A percentile compares a stretch with the other conserved stretches of the same genome.
phyloP scores from a whole-genome alignment of 2,888 invertebrate species.

The Blera fallax region DNA sequence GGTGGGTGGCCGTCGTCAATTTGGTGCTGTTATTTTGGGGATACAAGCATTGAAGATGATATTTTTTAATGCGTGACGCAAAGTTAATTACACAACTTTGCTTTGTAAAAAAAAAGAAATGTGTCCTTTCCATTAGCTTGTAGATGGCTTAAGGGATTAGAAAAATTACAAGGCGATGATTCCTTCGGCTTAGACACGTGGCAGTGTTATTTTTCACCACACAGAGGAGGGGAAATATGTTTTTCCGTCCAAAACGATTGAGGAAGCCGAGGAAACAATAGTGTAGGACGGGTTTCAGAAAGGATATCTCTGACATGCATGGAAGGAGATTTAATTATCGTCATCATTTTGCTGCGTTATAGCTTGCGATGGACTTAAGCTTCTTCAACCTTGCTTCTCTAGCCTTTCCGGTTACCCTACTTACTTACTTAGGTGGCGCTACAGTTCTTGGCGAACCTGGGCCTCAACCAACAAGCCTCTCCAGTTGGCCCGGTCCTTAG shows the following conservation, averaged over 20 bases:
- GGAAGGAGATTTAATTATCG: too few relatives aligned
- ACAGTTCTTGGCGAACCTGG: too few relatives aligned
- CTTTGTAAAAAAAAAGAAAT: not conserved
- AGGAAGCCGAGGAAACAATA: not conserved
- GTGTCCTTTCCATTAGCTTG: not conserved
- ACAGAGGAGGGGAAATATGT: not conserved
- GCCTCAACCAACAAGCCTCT: too few relatives aligned
- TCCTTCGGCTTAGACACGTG: not conserved
- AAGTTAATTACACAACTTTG: slow-evolving; percentile 8
- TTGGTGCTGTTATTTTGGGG: not conserved
- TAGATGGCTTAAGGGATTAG: not conserved
- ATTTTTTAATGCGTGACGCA: not conserved
- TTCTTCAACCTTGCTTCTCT: too few relatives aligned
- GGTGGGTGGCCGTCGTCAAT: not conserved
- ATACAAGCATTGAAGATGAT: not conserved
- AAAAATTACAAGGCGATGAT: not conserved
- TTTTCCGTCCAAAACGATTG: not conserved
- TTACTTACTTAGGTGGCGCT: too few relatives aligned
- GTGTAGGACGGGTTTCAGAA: not conserved
- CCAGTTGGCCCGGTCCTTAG: too few relatives aligned
- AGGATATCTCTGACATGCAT: too few relatives aligned
- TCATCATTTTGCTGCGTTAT: too few relatives aligned
- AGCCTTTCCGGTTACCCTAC: too few relatives aligned
- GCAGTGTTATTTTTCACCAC: not conserved
- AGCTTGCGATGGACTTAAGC: too few relatives aligned